A percentile compares a stretch with the other conserved stretches of the same genome.
Evolutionary conservation across 2,888 invertebrate genomes (phyloP).

Genomic region (Machimus rusticus): DNA sequence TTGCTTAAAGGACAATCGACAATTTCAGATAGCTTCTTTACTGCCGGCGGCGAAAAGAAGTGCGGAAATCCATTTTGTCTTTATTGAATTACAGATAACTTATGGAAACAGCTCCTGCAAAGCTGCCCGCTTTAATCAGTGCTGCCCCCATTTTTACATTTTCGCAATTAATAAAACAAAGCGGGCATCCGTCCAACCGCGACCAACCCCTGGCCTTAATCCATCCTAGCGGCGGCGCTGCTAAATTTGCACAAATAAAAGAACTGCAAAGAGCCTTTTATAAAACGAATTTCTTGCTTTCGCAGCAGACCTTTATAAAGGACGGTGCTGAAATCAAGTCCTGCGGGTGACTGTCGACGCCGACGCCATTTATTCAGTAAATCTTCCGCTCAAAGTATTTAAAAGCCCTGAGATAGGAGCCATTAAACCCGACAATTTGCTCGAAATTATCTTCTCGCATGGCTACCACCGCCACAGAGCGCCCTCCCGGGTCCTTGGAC

Average conservation of each 20-base stretch:
- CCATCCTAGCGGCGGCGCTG: background rate
- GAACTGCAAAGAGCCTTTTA: background rate
- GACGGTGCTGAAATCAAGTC: background rate
- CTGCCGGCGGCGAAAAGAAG: background rate
- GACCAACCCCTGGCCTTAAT: background rate
- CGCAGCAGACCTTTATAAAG: background rate
- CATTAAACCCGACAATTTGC: slow-evolving; percentile 14
- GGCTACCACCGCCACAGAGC: background rate
- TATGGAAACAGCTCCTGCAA: background rate
- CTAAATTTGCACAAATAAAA: background rate
- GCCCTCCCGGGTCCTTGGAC: background rate
- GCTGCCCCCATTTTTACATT: background rate
- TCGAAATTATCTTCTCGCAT: slow-evolving; percentile 18
- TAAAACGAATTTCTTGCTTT: background rate
- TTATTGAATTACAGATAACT: background rate
- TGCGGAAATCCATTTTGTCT: background rate
- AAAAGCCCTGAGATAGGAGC: background rate
- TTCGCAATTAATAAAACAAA: slow-evolving; percentile 13
- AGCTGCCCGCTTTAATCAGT: background rate
- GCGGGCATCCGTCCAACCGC: background rate
- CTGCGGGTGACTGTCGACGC: slow-evolving; percentile 3
- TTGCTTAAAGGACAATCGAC: background rate
- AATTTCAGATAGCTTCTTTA: background rate
- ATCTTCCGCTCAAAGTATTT: background rate
- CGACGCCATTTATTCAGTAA: background rate